A percentile compares a stretch with the other conserved stretches of the same genome.
Conservation (phyloP, 2,888 invertebrate genomes). For the Eupeodes luniger region DNA sequence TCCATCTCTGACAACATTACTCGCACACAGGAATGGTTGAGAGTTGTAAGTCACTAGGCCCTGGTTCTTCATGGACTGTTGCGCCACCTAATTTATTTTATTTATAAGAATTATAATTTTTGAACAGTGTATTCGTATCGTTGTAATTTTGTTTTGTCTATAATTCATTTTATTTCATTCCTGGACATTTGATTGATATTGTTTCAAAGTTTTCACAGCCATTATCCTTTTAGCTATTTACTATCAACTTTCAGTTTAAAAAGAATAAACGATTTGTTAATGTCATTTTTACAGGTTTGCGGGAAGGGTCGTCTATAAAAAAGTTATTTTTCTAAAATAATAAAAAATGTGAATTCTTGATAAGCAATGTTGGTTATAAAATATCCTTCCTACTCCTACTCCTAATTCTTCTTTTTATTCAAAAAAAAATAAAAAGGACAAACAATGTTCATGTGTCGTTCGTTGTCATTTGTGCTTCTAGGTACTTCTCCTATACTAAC, state of each 20-base stretch:
- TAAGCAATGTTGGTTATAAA: constrained; percentile 40
- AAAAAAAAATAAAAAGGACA: not conserved
- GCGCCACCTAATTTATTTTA: too few relatives aligned
- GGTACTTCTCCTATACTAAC: too few relatives aligned
- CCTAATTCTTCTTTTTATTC: too few relatives aligned
- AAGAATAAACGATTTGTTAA: constrained; percentile 53
- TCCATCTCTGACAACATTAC: too few relatives aligned
- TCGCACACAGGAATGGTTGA: too few relatives aligned
- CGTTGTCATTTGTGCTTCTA: constrained; percentile 22
- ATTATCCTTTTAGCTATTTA: constrained; percentile 45
- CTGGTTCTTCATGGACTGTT: too few relatives aligned
- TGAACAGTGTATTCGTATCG: too few relatives aligned
- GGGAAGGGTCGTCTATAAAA: constrained; percentile 13
- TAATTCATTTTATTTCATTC: constrained; percentile 10
- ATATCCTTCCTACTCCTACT: not conserved
- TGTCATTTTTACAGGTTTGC: constrained; percentile 35
- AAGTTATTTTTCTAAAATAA: constrained; percentile 21
- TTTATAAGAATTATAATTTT: too few relatives aligned
- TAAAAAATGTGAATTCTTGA: constrained; percentile 12
- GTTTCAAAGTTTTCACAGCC: constrained; percentile 19
- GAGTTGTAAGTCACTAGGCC: too few relatives aligned
- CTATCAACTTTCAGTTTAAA: constrained; percentile 22
- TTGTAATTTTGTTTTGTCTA: not conserved
- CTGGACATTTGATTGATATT: constrained; percentile 54
- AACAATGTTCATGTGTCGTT: constrained; percentile 24